Evolutionary conservation across 2,113 vertebrate genomes (phyloP).

Genomic region (Grammomys surdaster): DNA sequence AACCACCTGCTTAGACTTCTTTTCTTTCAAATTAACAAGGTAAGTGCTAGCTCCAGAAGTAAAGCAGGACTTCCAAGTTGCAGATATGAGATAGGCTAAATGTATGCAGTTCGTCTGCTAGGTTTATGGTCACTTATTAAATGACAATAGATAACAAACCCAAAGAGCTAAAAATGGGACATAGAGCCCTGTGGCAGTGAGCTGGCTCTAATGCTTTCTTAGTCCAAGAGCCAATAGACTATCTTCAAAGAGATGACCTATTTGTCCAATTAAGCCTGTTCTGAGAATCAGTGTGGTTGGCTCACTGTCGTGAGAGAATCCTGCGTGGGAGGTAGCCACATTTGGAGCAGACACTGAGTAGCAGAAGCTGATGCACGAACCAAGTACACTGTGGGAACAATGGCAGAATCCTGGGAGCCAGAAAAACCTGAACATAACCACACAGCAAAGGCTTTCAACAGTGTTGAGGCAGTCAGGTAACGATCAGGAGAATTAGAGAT

Average conservation of each 20-base stretch:
- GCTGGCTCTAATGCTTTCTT: not conserved
- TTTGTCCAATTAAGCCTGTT: constrained; percentile 29
- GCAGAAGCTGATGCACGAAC: not conserved
- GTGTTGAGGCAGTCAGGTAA: not conserved
- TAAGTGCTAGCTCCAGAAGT: not conserved
- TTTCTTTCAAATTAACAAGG: not conserved
- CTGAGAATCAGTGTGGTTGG: not conserved
- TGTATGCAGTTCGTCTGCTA: not conserved
- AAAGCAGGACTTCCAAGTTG: not conserved
- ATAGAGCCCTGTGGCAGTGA: not conserved
- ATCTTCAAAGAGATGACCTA: not conserved
- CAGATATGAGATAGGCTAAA: not conserved
- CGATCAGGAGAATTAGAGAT: not conserved
- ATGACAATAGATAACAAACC: not conserved
- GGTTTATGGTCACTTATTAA: not conserved
- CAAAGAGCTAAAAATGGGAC: not conserved
- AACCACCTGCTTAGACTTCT: not conserved
- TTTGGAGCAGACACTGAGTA: not conserved
- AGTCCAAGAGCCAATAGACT: not conserved
- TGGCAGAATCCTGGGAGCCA: not conserved
- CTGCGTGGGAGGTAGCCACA: not conserved
- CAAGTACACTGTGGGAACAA: not conserved
- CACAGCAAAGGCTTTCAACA: not conserved
- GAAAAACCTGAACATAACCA: not conserved
- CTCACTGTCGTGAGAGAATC: not conserved